Conservation (phyloP, 2,113 vertebrate genomes). For the Brachionichthys hirsutus region DNA sequence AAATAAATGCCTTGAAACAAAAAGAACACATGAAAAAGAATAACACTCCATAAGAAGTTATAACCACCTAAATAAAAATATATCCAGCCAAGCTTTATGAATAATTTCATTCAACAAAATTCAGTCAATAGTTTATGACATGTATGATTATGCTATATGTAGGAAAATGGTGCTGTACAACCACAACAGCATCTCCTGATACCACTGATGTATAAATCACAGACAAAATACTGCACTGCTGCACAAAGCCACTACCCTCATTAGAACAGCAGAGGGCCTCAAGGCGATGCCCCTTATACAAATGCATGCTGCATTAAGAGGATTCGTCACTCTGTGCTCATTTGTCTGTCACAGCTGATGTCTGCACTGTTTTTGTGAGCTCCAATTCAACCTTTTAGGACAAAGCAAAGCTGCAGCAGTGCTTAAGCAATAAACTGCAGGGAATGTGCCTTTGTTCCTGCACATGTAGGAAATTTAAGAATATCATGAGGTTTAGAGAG, state of each 20-base stretch:
- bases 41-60: too few relatives aligned
- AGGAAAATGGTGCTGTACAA: not conserved
- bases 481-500: not conserved
- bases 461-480: not conserved
- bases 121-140: too few relatives aligned
- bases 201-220: not conserved
- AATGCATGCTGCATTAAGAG: constrained; percentile 63
- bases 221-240: constrained; percentile 39
- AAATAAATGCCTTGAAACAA: too few relatives aligned
- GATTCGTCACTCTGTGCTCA: constrained; percentile 33
- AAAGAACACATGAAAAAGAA: too few relatives aligned
- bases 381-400: constrained; percentile 1
- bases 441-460: not conserved
- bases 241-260: constrained; percentile 47
- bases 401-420: constrained; percentile 19
- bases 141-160: not conserved
- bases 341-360: constrained; percentile 31
- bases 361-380: constrained; percentile 26
- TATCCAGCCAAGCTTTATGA: too few relatives aligned
- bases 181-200: not conserved
- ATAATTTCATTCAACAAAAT: too few relatives aligned
- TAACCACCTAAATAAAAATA: too few relatives aligned
- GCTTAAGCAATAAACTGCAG: not conserved
- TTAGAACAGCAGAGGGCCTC: constrained; percentile 66
- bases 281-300: constrained; percentile 58